Conservation (phyloP, 2,113 vertebrate species). For the Lophotis ruficrista region DNA sequence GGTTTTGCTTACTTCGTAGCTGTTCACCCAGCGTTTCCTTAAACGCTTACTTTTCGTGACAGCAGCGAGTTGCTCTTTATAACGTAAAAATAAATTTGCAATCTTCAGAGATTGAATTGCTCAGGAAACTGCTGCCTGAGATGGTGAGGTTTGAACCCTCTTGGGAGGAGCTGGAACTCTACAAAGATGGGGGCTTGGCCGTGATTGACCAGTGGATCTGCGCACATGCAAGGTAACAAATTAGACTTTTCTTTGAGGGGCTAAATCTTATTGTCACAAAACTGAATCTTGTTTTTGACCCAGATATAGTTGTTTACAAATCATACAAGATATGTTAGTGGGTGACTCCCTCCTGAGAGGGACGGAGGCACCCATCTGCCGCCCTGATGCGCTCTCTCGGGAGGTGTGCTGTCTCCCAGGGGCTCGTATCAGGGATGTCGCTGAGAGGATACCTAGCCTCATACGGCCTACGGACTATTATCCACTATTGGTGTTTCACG, state of each 20-base stretch:
- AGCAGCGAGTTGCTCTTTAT: background rate
- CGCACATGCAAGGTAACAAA: slow-evolving; percentile 86
- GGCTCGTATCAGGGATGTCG: too few species aligned
- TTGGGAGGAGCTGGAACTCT: slow-evolving; percentile 85
- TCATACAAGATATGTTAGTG: background rate
- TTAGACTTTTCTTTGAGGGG: background rate
- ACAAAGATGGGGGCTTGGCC: slow-evolving; percentile 92
- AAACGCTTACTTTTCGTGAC: background rate
- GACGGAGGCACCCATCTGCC: too few species aligned
- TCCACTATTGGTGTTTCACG: too few species aligned
- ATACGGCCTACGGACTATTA: too few species aligned
- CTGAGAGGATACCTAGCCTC: too few species aligned
- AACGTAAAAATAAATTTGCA: background rate
- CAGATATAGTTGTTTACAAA: background rate
- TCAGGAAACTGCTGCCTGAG: slow-evolving; percentile 84
- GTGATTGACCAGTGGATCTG: slow-evolving; percentile 99
- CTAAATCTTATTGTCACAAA: background rate
- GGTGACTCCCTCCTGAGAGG: too few species aligned
- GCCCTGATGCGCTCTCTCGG: too few species aligned
- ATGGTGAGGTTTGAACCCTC: slow-evolving; percentile 89
- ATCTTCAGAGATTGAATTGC: slow-evolving; percentile 81
- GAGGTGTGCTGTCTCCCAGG: too few species aligned
- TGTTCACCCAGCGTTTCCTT: background rate
- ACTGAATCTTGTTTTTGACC: background rate
- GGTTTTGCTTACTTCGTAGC: background rate